A percentile compares a stretch with the other conserved stretches of the same genome.
Evolutionary conservation across 2,113 vertebrate species (phyloP).

Genomic region (Ophiodon elongatus): DNA sequence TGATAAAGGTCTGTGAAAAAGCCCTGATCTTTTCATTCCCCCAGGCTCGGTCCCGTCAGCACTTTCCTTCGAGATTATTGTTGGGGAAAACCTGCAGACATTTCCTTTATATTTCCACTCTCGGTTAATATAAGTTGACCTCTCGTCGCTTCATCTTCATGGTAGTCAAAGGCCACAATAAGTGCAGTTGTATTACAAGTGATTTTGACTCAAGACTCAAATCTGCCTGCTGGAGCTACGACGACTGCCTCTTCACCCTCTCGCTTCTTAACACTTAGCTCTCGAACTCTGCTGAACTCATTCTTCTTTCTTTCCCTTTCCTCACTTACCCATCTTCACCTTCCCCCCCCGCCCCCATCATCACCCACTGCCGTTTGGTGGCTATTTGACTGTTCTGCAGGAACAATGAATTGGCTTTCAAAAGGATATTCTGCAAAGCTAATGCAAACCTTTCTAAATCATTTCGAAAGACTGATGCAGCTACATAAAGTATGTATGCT

Average conservation of each 20-base stretch:
- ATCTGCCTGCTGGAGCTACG: slow-evolving; percentile 21
- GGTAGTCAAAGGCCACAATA: slow-evolving; percentile 58
- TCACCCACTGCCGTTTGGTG: not conserved
- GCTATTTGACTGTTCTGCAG: slow-evolving; percentile 1
- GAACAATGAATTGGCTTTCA: not conserved
- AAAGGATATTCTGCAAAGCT: not conserved
- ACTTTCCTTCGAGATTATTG: slow-evolving; percentile 43
- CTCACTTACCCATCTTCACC: slow-evolving; percentile 12
- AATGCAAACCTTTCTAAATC: not conserved
- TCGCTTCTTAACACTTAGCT: not conserved
- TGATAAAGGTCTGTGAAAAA: slow-evolving; percentile 67
- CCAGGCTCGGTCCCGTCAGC: slow-evolving; percentile 57
- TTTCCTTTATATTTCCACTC: slow-evolving; percentile 38
- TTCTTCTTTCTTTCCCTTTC: slow-evolving; percentile 1
- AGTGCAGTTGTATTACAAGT: slow-evolving; percentile 54
- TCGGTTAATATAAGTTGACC: slow-evolving; percentile 42
- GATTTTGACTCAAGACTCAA: slow-evolving; percentile 36
- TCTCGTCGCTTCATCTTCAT: slow-evolving; percentile 47
- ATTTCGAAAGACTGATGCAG: not conserved
- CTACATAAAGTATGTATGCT: not conserved
- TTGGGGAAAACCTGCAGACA: slow-evolving; percentile 33
- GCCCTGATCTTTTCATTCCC: slow-evolving; percentile 50
- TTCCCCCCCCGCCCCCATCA: not conserved
- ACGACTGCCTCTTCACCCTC: not conserved
- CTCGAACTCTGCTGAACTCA: not conserved